Conservation (phyloP, 2,113 vertebrate species). For the Ceuthmochares aereus region DNA sequence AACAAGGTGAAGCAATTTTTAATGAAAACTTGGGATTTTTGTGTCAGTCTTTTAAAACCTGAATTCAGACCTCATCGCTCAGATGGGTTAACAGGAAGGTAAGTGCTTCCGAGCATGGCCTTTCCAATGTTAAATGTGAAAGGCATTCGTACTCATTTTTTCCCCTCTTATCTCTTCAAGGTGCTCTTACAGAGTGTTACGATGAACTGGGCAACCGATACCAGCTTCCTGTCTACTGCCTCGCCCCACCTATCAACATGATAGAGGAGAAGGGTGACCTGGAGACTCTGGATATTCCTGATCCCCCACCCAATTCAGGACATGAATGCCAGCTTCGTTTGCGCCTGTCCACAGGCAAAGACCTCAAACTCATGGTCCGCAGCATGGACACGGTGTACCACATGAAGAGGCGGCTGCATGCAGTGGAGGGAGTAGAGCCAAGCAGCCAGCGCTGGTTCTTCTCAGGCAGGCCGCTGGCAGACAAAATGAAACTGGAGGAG, state of each 20-base stretch:
- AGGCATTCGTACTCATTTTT: background rate
- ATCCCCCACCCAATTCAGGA: constrained; percentile 84
- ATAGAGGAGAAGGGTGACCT: constrained; percentile 93
- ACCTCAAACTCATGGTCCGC: constrained; percentile 90
- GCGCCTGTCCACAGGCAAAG: constrained; percentile 94
- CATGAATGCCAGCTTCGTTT: constrained; percentile 94
- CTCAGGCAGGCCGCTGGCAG: constrained; percentile 94
- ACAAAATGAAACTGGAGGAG: constrained; percentile 95
- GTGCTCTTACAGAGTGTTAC: constrained; percentile 96
- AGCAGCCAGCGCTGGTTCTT: constrained; percentile 96
- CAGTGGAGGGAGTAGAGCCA: constrained; percentile 87
- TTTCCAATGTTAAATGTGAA: background rate
- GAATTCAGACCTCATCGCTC: background rate
- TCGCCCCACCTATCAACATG: constrained; percentile 96
- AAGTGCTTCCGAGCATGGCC: background rate
- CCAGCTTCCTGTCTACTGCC: constrained; percentile 97
- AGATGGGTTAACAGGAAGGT: background rate
- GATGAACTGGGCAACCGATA: constrained; percentile 98
- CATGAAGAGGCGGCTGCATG: constrained; percentile 94
- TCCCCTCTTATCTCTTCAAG: constrained; percentile 67
- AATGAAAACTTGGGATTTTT: background rate
- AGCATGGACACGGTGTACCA: constrained; percentile 92
- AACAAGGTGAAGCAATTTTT: background rate
- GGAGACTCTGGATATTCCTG: constrained; percentile 84
- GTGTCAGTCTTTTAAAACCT: background rate